phyloP scores from a whole-genome alignment of 2,113 vertebrate species.

The Scomber japonicus region DNA sequence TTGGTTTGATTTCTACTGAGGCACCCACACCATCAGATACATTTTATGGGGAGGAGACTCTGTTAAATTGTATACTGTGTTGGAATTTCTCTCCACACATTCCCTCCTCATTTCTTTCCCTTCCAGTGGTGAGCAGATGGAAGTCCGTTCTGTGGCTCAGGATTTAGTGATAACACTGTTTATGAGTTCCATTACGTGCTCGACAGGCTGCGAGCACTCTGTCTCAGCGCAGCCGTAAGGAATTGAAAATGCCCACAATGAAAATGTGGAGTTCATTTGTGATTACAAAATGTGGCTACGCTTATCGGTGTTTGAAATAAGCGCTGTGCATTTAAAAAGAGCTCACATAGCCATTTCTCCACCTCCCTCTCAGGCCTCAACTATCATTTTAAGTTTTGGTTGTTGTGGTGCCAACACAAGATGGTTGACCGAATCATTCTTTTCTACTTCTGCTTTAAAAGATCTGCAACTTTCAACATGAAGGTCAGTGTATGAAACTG shows the following conservation, averaged over 20 bases:
- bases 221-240: constrained; percentile 55
- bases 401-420: constrained; percentile 22
- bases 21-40: constrained; percentile 57
- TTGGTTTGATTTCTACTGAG: constrained; percentile 35
- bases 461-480: constrained; percentile 3
- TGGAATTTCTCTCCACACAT: constrained; percentile 47
- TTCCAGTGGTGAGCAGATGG: constrained; percentile 77
- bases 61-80: constrained; percentile 52
- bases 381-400: constrained; percentile 35
- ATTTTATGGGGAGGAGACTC: constrained; percentile 49
- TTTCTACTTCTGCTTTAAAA: constrained; percentile 1
- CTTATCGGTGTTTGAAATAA: constrained; percentile 73
- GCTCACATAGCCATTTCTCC: constrained; percentile 6
- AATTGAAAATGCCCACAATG: constrained; percentile 52
- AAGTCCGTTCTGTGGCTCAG: constrained; percentile 67
- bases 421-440: background rate
- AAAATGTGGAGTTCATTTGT: constrained; percentile 74
- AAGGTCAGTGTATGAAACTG: background rate
- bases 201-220: constrained; percentile 61
- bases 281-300: constrained; percentile 66
- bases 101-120: constrained; percentile 48
- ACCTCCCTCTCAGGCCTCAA: background rate
- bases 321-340: constrained; percentile 47
- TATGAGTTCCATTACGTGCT: constrained; percentile 79
- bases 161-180: constrained; percentile 80